These are phyloP conservation scores for Ascaphus truei DNA, from an alignment of 2,113 vertebrate genomes.

Conservation along the genomic window DNA sequence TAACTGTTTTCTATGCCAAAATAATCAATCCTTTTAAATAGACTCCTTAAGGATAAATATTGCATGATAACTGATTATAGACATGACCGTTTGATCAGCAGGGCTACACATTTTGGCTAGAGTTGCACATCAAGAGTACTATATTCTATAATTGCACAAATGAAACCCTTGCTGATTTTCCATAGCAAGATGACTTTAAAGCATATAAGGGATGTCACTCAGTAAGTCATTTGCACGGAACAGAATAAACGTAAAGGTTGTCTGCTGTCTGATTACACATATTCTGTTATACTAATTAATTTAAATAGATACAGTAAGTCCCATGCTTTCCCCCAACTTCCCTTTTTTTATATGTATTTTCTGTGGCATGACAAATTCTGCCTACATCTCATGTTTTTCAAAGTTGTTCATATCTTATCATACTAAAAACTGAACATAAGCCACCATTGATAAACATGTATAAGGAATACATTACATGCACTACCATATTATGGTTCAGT, in stretches of 20 bases:
- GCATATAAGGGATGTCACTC: constrained; percentile 41
- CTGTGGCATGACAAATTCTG: neutral
- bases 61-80: constrained; percentile 49
- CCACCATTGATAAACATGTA: neutral
- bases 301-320: constrained; percentile 8
- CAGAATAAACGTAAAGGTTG: neutral
- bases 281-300: neutral
- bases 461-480: neutral
- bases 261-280: constrained; percentile 14
- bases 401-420: neutral
- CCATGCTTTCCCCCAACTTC: neutral
- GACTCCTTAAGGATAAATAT: constrained; percentile 42
- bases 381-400: neutral
- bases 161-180: constrained; percentile 42
- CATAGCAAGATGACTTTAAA: constrained; percentile 2
- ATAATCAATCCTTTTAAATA: constrained; percentile 39
- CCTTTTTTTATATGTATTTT: neutral
- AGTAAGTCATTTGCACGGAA: constrained; percentile 8
- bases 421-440: neutral
- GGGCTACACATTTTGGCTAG: constrained; percentile 40
- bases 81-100: constrained; percentile 44
- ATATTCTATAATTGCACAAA: constrained; percentile 48
- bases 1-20: constrained; percentile 40
- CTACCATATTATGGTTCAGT: neutral
- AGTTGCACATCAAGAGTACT: constrained; percentile 39